Percentiles rank a stretch among this genome's conserved stretches.
These are phyloP conservation scores for Lycorma delicatula DNA, from an alignment of 1,140 invertebrate genomes.

Conservation along the genomic window DNA sequence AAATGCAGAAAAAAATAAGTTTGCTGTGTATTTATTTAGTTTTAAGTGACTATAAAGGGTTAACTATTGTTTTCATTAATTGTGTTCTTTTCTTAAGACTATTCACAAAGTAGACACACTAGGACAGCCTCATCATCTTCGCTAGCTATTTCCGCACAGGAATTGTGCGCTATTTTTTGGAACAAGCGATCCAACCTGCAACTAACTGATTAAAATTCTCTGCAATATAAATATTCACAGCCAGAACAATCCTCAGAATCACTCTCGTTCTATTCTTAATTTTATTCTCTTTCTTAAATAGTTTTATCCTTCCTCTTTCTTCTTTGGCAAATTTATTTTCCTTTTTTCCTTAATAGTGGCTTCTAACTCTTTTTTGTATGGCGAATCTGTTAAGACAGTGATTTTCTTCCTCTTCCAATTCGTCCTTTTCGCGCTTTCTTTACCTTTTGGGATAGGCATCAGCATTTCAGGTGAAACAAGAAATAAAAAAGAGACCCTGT, in stretches of 20 bases:
- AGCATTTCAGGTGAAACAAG: background rate
- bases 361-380: conserved; percentile 7
- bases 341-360: background rate
- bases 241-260: background rate
- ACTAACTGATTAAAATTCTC: background rate
- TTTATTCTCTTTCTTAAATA: background rate
- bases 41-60: no score
- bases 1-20: no score
- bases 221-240: background rate
- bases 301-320: background rate
- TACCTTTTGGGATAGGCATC: background rate
- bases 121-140: conserved; percentile 7
- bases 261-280: background rate
- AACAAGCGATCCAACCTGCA: background rate
- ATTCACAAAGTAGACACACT: conserved; percentile 1
- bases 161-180: background rate
- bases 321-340: background rate
- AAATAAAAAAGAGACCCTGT: background rate
- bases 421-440: background rate
- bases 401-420: background rate
- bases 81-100: no score
- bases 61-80: no score
- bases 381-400: conserved; percentile 6
- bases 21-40: no score
- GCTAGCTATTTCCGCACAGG: background rate